These are phyloP conservation scores for Trichoplusia ni DNA, from an alignment of 1,140 invertebrate genomes.

Conservation along the genomic window DNA sequence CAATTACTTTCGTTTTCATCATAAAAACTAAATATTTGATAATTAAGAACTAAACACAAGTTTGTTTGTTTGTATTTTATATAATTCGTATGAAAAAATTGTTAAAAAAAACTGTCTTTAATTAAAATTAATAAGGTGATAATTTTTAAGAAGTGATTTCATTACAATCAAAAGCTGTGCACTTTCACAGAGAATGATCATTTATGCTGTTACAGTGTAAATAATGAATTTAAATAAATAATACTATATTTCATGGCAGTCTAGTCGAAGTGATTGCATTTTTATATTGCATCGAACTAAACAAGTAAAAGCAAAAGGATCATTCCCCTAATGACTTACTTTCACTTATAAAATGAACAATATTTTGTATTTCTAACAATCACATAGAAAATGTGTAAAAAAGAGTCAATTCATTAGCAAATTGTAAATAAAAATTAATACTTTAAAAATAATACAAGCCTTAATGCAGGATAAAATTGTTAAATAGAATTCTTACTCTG, in stretches of 20 bases:
- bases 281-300: constrained; percentile 9
- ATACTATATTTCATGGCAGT: constrained; percentile 31
- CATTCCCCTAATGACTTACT: constrained; percentile 28
- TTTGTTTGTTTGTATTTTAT: constrained; percentile 63
- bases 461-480: constrained; percentile 59
- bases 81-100: constrained; percentile 77
- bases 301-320: constrained; percentile 20
- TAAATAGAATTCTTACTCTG: constrained; percentile 68
- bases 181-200: constrained; percentile 52
- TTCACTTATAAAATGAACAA: constrained; percentile 19
- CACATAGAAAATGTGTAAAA: constrained; percentile 5
- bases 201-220: constrained; percentile 21
- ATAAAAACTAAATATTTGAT: background rate
- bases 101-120: constrained; percentile 76
- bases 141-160: constrained; percentile 54
- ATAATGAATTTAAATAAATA: constrained; percentile 37
- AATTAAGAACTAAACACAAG: constrained; percentile 41
- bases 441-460: constrained; percentile 65
- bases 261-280: constrained; percentile 19
- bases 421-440: constrained; percentile 52
- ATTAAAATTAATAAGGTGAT: constrained; percentile 63
- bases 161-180: constrained; percentile 56
- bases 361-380: no score
- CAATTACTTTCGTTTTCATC: background rate
- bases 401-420: constrained; percentile 19